Conservation (phyloP, 2,113 vertebrate species). For the Ivindomyrus marchei region DNA sequence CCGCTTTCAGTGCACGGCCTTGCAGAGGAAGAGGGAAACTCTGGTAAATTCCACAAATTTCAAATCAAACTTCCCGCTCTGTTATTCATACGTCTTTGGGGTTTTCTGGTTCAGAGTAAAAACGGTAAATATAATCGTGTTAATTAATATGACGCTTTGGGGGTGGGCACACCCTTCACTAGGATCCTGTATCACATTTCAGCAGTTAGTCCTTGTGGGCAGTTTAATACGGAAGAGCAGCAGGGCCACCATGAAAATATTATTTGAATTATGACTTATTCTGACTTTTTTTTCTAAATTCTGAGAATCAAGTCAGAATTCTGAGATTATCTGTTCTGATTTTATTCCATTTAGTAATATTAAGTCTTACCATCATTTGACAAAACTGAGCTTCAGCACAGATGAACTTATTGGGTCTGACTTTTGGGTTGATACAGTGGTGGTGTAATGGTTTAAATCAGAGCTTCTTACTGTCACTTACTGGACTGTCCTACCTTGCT, state of each 20-base stretch:
- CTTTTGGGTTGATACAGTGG: background rate
- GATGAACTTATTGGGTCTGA: background rate
- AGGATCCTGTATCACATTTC: background rate
- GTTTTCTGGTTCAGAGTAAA: background rate
- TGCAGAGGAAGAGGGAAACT: background rate
- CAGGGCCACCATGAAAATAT: too few species aligned
- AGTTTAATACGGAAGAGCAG: background rate
- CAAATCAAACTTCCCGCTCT: background rate
- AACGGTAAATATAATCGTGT: background rate
- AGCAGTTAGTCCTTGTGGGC: background rate
- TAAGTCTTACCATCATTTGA: background rate
- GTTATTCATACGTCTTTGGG: background rate
- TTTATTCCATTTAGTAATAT: background rate
- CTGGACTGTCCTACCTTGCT: background rate
- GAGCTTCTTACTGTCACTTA: background rate
- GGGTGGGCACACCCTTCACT: background rate
- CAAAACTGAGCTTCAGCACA: background rate
- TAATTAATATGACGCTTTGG: background rate
- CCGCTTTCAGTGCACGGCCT: background rate
- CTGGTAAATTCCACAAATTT: background rate
- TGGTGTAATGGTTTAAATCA: background rate
- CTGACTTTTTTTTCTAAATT: too few species aligned
- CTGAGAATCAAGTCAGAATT: too few species aligned
- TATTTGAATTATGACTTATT: too few species aligned
- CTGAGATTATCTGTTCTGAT: background rate